Evolutionary conservation across 1,140 invertebrate species (phyloP).

Genomic region (Pogonus chalceus): DNA sequence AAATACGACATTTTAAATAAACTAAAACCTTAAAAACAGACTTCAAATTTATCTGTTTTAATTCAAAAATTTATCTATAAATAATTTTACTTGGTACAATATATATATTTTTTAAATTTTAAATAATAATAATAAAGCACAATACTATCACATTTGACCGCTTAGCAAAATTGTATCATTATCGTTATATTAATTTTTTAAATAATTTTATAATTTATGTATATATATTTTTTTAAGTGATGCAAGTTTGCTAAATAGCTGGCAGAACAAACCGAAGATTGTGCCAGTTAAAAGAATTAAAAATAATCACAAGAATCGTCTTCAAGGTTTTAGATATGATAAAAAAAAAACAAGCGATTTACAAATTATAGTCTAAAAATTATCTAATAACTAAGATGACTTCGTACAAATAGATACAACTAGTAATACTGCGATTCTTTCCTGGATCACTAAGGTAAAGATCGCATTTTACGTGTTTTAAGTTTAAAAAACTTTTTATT

Average conservation of each 20-base stretch:
- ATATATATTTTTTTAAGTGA: no score
- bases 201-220: no score
- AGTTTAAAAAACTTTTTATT: background rate
- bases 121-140: no score
- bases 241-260: no score
- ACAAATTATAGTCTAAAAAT: background rate
- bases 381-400: background rate
- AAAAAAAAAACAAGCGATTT: background rate
- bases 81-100: no score
- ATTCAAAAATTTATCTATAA: no score
- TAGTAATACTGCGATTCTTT: background rate
- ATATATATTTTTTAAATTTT: no score
- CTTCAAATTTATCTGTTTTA: background rate
- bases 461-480: background rate
- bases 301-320: background rate
- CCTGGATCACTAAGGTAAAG: slow-evolving; percentile 1
- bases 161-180: no score
- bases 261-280: no score
- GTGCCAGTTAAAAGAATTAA: no score
- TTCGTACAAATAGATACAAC: background rate
- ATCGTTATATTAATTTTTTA: no score
- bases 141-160: no score
- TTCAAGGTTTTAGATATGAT: background rate
- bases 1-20: slow-evolving; percentile 1
- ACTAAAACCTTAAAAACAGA: slow-evolving; percentile 4